Percentiles rank a stretch among this genome's conserved stretches.
Evolutionary conservation across 2,113 vertebrate species (phyloP).

Genomic region (Toxostoma redivivum): DNA sequence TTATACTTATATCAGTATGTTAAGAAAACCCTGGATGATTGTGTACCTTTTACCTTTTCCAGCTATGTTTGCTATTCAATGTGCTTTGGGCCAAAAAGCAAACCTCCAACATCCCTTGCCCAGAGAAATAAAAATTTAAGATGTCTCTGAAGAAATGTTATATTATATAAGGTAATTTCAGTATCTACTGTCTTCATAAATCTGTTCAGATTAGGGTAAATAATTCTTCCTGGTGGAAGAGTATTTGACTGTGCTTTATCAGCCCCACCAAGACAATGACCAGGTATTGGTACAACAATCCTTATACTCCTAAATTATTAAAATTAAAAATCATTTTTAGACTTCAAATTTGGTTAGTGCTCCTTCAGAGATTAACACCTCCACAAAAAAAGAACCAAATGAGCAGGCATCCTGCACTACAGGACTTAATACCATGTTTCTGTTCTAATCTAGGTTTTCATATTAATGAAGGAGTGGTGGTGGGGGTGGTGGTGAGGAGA

Average conservation of each 20-base stretch:
- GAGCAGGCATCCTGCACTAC: background rate
- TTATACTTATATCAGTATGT: background rate
- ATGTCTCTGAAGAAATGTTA: background rate
- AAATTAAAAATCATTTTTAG: background rate
- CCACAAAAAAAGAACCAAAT: background rate
- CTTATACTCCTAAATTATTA: background rate
- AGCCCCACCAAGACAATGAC: background rate
- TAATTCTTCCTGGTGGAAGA: background rate
- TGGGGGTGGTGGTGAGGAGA: fast-evolving
- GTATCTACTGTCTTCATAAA: background rate
- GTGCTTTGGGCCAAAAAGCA: background rate
- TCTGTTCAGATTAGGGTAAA: background rate
- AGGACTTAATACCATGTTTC: background rate
- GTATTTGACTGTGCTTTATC: background rate
- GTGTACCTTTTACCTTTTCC: background rate
- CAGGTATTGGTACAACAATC: background rate
- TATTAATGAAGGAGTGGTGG: background rate
- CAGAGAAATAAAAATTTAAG: background rate
- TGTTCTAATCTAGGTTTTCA: background rate
- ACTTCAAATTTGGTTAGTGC: background rate
- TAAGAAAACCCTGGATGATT: background rate
- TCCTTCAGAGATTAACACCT: background rate
- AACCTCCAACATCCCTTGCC: background rate
- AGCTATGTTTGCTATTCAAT: background rate
- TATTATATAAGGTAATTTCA: background rate